phyloP scores from a whole-genome alignment of 2,797 vertebrate genomes.

The Silurus lanzhouensis region DNA sequence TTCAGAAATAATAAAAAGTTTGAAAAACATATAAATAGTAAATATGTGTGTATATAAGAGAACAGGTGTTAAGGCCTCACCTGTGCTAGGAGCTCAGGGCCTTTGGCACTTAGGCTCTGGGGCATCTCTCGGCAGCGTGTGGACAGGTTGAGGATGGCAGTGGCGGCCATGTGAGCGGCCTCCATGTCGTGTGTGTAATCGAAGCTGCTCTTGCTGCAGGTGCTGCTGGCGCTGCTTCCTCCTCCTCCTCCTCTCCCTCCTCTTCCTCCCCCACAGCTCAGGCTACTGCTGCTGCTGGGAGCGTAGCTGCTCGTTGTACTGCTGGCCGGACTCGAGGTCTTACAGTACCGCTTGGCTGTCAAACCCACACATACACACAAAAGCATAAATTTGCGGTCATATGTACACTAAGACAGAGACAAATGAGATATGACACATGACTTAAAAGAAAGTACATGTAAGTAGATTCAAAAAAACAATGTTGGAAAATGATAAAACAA shows the following conservation, averaged over 20 bases:
- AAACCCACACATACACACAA: constrained; percentile 33
- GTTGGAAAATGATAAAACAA: neutral
- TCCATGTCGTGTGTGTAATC: constrained; percentile 98
- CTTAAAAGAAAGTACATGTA: constrained; percentile 15
- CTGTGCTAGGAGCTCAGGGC: constrained; percentile 89
- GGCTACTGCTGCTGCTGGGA: constrained; percentile 93
- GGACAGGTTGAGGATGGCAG: constrained; percentile 96
- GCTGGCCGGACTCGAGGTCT: constrained; percentile 93
- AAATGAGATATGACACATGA: neutral
- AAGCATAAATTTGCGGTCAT: neutral
- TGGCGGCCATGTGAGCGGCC: constrained; percentile 97
- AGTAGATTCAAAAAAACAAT: neutral
- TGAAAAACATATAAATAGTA: neutral
- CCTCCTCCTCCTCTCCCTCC: constrained; percentile 68
- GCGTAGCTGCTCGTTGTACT: constrained; percentile 97
- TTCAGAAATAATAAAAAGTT: neutral
- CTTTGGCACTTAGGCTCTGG: constrained; percentile 88
- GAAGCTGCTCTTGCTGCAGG: constrained; percentile 98
- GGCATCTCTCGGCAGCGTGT: constrained; percentile 97
- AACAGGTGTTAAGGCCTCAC: constrained; percentile 68
- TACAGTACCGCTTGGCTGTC: constrained; percentile 89
- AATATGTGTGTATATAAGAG: neutral
- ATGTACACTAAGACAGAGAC: neutral
- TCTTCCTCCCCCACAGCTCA: constrained; percentile 80
- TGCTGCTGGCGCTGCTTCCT: constrained; percentile 97